A percentile compares a stretch with the other conserved stretches of the same genome.
Conservation (phyloP, 2,113 vertebrate genomes). For the Perca schrenkii region DNA sequence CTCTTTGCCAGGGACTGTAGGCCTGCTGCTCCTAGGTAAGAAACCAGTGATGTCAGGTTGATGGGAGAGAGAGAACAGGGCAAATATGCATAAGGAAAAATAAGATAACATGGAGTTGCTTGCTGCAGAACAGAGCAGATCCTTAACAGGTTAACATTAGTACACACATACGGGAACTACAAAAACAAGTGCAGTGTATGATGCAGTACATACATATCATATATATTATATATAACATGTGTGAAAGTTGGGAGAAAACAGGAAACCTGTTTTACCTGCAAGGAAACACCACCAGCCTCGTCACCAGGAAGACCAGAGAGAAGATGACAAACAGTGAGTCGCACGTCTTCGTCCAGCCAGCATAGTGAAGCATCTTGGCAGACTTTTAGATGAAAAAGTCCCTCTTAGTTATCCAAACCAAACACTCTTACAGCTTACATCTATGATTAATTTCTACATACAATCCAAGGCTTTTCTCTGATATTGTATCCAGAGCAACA, state of each 20-base stretch:
- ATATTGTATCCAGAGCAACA: background rate
- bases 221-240: too few relatives aligned
- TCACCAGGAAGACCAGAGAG: constrained; percentile 87
- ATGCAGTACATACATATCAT: background rate
- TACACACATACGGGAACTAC: background rate
- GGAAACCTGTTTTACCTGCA: constrained; percentile 81
- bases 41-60: background rate
- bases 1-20: background rate
- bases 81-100: background rate
- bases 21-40: background rate
- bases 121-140: background rate
- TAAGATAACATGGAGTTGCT: background rate
- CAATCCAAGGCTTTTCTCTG: background rate
- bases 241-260: background rate
- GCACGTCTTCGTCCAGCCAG: constrained; percentile 87
- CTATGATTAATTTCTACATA: background rate
- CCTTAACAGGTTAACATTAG: background rate
- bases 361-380: constrained; percentile 92
- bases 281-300: constrained; percentile 88
- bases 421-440: background rate
- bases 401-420: background rate
- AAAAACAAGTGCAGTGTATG: background rate
- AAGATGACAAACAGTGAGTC: constrained; percentile 89
- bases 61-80: background rate
- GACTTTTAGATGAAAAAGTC: constrained; percentile 74